phyloP scores from a whole-genome alignment of 2,888 invertebrate genomes.

The Calliphora vomitoria region DNA sequence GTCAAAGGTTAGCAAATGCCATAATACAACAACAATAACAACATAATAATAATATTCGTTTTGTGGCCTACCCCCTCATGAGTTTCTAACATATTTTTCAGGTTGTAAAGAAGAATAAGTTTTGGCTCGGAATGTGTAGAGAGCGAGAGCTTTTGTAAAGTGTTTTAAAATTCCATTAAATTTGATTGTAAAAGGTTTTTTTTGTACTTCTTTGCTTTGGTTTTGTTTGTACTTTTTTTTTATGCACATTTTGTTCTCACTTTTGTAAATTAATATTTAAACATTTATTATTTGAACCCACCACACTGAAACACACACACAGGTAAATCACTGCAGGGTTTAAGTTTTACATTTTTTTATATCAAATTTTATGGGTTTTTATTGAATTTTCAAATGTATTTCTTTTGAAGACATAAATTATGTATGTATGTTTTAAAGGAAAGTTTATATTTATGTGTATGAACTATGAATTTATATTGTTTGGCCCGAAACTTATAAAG shows the following conservation, averaged over 20 bases:
- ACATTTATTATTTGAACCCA: conserved; percentile 69
- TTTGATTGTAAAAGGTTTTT: conserved; percentile 78
- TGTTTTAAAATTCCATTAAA: conserved; percentile 83
- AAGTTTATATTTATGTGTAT: neutral
- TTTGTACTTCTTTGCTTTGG: conserved; percentile 29
- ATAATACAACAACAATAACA: conserved; percentile 60
- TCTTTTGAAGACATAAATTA: neutral
- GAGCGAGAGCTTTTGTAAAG: conserved; percentile 65
- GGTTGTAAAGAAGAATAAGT: conserved; percentile 40
- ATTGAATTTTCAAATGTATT: conserved; percentile 36
- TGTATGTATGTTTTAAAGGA: conserved; percentile 1
- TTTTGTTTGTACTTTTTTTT: conserved; percentile 65
- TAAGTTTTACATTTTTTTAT: conserved; percentile 11
- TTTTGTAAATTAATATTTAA: conserved; percentile 82
- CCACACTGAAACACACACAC: conserved; percentile 17
- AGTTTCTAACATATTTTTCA: conserved; percentile 43
- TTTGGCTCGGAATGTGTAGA: conserved; percentile 4
- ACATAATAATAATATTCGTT: conserved; percentile 66
- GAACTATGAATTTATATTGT: neutral
- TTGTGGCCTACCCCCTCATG: conserved; percentile 72
- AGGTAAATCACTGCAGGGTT: conserved; percentile 37
- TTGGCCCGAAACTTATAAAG: neutral
- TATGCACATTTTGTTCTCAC: conserved; percentile 82
- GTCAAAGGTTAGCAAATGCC: conserved; percentile 70
- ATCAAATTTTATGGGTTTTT: conserved; percentile 11